These are phyloP conservation scores for Cotesia congregata DNA, from an alignment of 2,888 invertebrate species.

Conservation along the genomic window DNA sequence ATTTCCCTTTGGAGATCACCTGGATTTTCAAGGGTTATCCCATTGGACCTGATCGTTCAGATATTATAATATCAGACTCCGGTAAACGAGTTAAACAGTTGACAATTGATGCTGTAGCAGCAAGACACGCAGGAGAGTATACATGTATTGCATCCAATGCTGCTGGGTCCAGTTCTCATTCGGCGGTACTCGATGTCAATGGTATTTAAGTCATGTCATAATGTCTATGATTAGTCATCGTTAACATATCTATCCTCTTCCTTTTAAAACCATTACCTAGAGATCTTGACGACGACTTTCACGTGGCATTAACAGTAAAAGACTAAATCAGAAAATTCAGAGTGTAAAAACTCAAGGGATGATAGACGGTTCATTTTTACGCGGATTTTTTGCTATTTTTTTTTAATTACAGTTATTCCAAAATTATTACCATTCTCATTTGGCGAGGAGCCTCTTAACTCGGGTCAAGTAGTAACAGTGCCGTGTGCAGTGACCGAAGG, in stretches of 20 bases:
- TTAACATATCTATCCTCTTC: constrained; percentile 5
- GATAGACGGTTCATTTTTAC: not conserved
- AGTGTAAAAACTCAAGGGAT: not conserved
- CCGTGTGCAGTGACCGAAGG: constrained; percentile 77
- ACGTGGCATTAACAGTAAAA: not conserved
- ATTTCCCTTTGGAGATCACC: constrained; percentile 81
- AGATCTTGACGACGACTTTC: not conserved
- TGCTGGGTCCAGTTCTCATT: constrained; percentile 79
- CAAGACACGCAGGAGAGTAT: constrained; percentile 80
- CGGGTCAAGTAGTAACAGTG: constrained; percentile 75
- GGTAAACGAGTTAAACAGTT: constrained; percentile 70
- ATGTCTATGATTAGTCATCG: constrained; percentile 32
- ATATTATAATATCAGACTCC: constrained; percentile 58
- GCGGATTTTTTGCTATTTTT: constrained; percentile 27
- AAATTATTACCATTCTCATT: constrained; percentile 72
- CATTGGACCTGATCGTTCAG: constrained; percentile 56
- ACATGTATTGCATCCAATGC: constrained; percentile 75
- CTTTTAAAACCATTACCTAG: not conserved
- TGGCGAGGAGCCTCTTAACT: constrained; percentile 75
- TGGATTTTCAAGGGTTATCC: constrained; percentile 76
- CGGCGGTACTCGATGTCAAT: constrained; percentile 79
- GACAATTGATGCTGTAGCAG: constrained; percentile 79
- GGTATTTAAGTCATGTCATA: constrained; percentile 71
- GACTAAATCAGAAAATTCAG: not conserved
- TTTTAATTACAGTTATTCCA: constrained; percentile 66